These are phyloP conservation scores for Drosophila suzukii DNA, from an alignment of 1,140 invertebrate species.

Conservation along the genomic window DNA sequence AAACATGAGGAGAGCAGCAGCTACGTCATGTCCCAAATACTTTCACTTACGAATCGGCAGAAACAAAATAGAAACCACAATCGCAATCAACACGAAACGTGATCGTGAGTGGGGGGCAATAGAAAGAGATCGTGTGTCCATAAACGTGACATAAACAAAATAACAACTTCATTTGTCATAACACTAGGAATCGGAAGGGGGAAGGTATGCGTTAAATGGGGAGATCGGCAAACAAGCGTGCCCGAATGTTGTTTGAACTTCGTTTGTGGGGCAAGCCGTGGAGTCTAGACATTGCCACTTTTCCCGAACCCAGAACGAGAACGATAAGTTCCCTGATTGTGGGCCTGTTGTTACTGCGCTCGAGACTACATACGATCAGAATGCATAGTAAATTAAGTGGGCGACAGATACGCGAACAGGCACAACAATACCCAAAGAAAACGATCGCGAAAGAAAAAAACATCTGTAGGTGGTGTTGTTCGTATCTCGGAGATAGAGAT, in stretches of 20 bases:
- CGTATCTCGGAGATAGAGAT: slow-evolving; percentile 14
- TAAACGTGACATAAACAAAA: slow-evolving; percentile 74
- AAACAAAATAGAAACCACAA: slow-evolving; percentile 79
- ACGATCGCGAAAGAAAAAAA: slow-evolving; percentile 33
- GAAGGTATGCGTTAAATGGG: background rate
- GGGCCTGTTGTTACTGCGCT: slow-evolving; percentile 13
- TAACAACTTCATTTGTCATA: slow-evolving; percentile 70
- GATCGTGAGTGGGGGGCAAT: slow-evolving; percentile 23
- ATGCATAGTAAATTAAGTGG: slow-evolving; percentile 63
- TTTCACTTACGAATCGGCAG: slow-evolving; percentile 73
- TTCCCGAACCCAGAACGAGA: slow-evolving; percentile 21
- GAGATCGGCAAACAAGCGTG: slow-evolving; percentile 60
- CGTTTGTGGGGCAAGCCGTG: slow-evolving; percentile 54
- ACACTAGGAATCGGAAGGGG: slow-evolving; percentile 5
- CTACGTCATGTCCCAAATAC: slow-evolving; percentile 52
- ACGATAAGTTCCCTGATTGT: slow-evolving; percentile 52
- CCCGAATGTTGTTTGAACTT: slow-evolving; percentile 64
- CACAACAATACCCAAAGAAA: slow-evolving; percentile 12
- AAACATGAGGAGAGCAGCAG: slow-evolving; percentile 21
- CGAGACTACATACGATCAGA: slow-evolving; percentile 18
- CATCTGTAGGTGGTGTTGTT: slow-evolving; percentile 25
- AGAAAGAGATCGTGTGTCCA: slow-evolving; percentile 46
- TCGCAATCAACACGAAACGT: slow-evolving; percentile 49
- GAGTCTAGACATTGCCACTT: slow-evolving; percentile 16
- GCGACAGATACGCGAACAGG: slow-evolving; percentile 40